These are phyloP conservation scores for Clarias macrocephalus DNA, from an alignment of 2,113 vertebrate species.

Conservation along the genomic window DNA sequence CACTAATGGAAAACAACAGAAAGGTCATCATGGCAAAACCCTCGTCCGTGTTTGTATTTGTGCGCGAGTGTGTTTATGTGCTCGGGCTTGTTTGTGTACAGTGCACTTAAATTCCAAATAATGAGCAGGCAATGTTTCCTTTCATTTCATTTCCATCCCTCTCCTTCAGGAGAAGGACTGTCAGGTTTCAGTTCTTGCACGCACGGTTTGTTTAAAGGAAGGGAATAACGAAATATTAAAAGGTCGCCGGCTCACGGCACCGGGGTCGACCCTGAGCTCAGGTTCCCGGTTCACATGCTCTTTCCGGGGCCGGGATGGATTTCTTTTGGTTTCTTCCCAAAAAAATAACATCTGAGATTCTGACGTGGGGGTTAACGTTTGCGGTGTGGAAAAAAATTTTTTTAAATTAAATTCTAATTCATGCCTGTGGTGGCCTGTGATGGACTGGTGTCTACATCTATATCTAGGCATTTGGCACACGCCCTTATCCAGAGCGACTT, in stretches of 20 bases:
- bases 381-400: too few species aligned
- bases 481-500: too few species aligned
- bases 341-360: not conserved
- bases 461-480: too few species aligned
- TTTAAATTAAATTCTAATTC: too few species aligned
- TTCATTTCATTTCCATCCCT: not conserved
- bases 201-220: not conserved
- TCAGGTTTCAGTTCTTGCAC: not conserved
- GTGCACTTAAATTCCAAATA: not conserved
- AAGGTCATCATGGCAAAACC: not conserved
- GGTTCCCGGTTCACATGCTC: not conserved
- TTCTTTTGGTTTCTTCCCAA: not conserved
- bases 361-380: too few species aligned
- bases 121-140: not conserved
- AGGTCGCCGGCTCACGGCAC: not conserved
- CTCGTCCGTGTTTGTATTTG: not conserved
- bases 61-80: not conserved
- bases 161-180: too few species aligned
- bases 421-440: not conserved
- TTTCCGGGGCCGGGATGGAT: not conserved
- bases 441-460: too few species aligned
- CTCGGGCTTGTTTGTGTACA: not conserved
- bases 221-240: not conserved
- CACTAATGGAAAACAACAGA: not conserved
- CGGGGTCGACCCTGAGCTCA: not conserved